These are phyloP conservation scores for Triplophysa yarkandensis DNA, from an alignment of 2,797 vertebrate species.

Conservation along the genomic window DNA sequence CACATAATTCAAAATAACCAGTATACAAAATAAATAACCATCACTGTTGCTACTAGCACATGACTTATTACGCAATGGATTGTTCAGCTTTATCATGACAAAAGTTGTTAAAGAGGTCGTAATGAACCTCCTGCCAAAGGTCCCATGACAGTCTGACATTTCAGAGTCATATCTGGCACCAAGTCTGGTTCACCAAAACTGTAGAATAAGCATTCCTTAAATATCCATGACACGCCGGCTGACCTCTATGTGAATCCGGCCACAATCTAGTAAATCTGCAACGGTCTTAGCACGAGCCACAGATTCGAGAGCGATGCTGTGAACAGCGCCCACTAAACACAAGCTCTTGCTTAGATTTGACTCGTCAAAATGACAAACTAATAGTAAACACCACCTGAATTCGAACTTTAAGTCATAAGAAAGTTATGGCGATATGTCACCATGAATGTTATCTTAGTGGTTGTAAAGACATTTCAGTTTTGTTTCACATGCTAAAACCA, in stretches of 20 bases:
- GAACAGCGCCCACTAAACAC: not conserved
- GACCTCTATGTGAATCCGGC: constrained; percentile 53
- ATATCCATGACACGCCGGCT: constrained; percentile 67
- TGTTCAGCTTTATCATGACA: not conserved
- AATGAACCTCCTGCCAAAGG: not conserved
- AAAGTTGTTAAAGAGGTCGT: not conserved
- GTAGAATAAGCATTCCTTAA: constrained; percentile 75
- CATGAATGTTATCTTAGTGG: not conserved
- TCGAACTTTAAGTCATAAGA: not conserved
- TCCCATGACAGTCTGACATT: constrained; percentile 66
- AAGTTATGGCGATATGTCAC: not conserved
- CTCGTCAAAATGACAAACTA: not conserved
- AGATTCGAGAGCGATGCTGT: not conserved
- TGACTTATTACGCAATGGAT: not conserved
- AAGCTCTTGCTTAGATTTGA: not conserved
- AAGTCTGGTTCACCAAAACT: constrained; percentile 66
- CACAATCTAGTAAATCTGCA: constrained; percentile 18
- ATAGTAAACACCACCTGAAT: not conserved
- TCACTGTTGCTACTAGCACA: not conserved
- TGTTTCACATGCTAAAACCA: not conserved
- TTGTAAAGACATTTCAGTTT: not conserved
- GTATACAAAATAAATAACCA: too few species aligned
- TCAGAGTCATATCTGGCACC: constrained; percentile 70
- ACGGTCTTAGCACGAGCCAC: not conserved
- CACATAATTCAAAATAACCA: too few species aligned